Percentiles rank a stretch among this genome's conserved stretches.
phyloP scores from a whole-genome alignment of 1,140 invertebrate genomes.

The Drosophila ironensis region DNA sequence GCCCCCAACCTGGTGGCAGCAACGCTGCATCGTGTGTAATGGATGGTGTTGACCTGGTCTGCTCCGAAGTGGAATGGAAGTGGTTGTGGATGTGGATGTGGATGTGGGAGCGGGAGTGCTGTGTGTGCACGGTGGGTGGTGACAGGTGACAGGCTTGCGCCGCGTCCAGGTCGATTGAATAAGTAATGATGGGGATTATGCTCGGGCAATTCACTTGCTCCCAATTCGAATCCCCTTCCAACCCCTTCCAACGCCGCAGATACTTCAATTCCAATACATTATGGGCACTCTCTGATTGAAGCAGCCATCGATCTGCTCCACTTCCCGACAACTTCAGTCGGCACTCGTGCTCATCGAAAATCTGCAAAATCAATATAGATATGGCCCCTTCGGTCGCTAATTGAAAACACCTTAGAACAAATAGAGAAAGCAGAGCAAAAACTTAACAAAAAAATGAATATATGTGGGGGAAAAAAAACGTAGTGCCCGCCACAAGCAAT shows the following conservation, averaged over 20 bases:
- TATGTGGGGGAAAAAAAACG: constrained; percentile 1
- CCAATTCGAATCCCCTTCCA: constrained; percentile 3
- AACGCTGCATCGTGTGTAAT: constrained; percentile 41
- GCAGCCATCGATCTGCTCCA: constrained; percentile 27
- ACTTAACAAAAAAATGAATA: too few species aligned
- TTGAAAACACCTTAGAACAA: constrained; percentile 77
- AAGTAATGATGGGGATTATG: constrained; percentile 66
- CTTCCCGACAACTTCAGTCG: constrained; percentile 39
- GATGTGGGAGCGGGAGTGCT: neutral
- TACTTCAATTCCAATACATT: constrained; percentile 10
- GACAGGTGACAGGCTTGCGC: constrained; percentile 58
- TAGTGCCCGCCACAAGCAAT: constrained; percentile 67
- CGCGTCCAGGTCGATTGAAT: constrained; percentile 65
- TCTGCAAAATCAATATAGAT: constrained; percentile 58
- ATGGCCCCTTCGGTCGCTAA: constrained; percentile 54
- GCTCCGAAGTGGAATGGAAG: constrained; percentile 14
- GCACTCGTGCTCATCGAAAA: constrained; percentile 10
- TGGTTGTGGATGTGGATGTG: constrained; percentile 1
- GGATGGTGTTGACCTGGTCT: constrained; percentile 72
- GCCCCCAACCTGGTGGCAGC: constrained; percentile 7
- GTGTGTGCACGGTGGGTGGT: constrained; percentile 28
- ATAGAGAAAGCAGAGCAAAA: constrained; percentile 57
- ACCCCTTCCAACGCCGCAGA: too few species aligned
- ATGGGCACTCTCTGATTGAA: neutral
- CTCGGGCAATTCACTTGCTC: constrained; percentile 13